Conservation (phyloP, 2,113 vertebrate species). For the Lasiurus borealis region DNA sequence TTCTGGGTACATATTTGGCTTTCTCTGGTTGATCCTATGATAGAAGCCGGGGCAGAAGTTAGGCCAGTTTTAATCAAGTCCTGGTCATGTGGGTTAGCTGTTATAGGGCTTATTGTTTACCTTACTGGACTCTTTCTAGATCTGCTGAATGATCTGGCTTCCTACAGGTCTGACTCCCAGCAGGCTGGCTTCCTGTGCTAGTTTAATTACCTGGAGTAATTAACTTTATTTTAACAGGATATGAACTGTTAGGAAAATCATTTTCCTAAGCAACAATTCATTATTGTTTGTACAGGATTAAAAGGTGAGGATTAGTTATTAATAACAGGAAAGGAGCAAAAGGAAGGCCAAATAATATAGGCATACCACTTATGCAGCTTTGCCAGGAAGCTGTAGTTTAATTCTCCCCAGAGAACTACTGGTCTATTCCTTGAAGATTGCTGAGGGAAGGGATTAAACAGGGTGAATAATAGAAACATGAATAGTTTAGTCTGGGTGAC, state of each 20-base stretch:
- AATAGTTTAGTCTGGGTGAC: too few species aligned
- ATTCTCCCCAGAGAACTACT: too few species aligned
- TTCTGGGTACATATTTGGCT: background rate
- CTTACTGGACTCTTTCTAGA: background rate
- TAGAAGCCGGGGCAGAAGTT: background rate
- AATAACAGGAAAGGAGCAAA: conserved; percentile 36
- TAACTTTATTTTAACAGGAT: conserved; percentile 69
- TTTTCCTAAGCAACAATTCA: conserved; percentile 42
- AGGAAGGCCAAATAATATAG: background rate
- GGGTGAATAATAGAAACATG: too few species aligned
- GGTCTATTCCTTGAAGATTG: too few species aligned
- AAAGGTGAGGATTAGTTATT: conserved; percentile 33
- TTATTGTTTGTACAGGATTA: conserved; percentile 58
- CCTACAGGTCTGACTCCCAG: background rate
- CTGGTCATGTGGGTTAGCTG: background rate
- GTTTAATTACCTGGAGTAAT: conserved; percentile 72
- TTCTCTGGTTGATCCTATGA: background rate
- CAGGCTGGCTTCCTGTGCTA: background rate
- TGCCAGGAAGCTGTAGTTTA: too few species aligned
- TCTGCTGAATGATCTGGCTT: background rate
- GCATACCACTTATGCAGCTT: too few species aligned
- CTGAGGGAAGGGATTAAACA: too few species aligned
- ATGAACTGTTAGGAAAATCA: conserved; percentile 65
- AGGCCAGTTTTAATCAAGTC: background rate
- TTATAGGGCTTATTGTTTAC: background rate